Conservation (phyloP, 2,888 invertebrate genomes). For the Oxytorus armatus region DNA sequence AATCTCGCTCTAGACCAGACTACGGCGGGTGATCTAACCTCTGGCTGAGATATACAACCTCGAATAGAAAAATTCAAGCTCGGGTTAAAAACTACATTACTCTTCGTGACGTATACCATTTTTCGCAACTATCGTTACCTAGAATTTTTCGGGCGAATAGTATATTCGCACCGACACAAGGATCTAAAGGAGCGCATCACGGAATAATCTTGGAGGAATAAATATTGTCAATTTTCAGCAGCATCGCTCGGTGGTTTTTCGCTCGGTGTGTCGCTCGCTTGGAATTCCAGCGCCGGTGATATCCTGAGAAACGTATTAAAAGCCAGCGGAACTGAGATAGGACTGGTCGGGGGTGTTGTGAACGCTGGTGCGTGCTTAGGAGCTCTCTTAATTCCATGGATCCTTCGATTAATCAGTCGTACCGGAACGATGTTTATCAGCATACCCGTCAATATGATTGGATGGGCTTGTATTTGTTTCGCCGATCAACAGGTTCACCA, state of each 20-base stretch:
- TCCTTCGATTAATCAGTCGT: conserved; percentile 70
- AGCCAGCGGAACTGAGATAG: conserved; percentile 73
- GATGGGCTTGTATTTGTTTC: conserved; percentile 76
- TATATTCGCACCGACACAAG: no score
- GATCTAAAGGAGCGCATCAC: no score
- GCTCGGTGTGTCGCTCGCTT: conserved; percentile 79
- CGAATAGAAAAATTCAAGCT: no score
- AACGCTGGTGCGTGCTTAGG: conserved; percentile 77
- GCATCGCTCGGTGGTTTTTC: conserved; percentile 79
- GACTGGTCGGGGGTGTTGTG: conserved; percentile 74
- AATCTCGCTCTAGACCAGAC: no score
- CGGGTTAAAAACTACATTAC: no score
- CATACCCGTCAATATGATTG: conserved; percentile 71
- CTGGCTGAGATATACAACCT: no score
- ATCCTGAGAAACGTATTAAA: conserved; percentile 71
- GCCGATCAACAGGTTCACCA: conserved; percentile 72
- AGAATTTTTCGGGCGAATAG: no score
- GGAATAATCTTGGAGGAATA: conserved; percentile 17
- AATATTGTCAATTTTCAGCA: conserved; percentile 71
- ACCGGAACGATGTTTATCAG: conserved; percentile 72
- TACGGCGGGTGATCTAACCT: no score
- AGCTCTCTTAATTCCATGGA: conserved; percentile 71
- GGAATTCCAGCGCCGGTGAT: conserved; percentile 78
- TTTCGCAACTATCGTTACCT: no score
- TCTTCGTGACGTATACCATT: no score